phyloP scores from a whole-genome alignment of 2,888 invertebrate genomes.

The Sialis fuliginosa region DNA sequence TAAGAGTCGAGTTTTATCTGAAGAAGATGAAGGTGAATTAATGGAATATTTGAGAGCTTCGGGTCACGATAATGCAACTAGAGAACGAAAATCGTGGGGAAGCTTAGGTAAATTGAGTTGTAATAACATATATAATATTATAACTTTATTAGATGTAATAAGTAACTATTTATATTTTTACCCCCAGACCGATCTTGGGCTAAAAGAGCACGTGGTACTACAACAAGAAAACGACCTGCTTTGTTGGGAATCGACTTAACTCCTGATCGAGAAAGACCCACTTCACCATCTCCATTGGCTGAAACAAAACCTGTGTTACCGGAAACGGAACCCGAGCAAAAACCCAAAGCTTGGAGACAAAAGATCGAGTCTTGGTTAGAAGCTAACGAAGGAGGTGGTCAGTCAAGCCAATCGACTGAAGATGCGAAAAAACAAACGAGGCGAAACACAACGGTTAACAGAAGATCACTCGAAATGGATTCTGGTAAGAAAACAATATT shows the following conservation, averaged over 20 bases:
- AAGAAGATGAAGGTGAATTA: conserved; percentile 69
- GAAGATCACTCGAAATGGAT: conserved; percentile 70
- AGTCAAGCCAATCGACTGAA: conserved; percentile 52
- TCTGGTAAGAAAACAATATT: conserved; percentile 36
- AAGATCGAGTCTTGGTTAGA: conserved; percentile 86
- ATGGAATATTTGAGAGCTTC: conserved; percentile 70
- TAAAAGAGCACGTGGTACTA: conserved; percentile 53
- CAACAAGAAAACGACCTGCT: conserved; percentile 61
- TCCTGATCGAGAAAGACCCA: conserved; percentile 53
- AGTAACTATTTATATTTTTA: conserved; percentile 6
- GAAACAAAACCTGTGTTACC: conserved; percentile 33
- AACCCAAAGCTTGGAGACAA: conserved; percentile 63
- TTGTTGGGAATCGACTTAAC: conserved; percentile 53
- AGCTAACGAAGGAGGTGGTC: conserved; percentile 42
- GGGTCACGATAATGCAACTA: conserved; percentile 48
- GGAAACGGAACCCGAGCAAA: conserved; percentile 28
- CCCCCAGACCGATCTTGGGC: conserved; percentile 72
- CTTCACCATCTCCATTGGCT: conserved; percentile 42
- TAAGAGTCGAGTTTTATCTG: conserved; percentile 62
- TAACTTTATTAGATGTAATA: neutral
- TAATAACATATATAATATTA: too few species aligned
- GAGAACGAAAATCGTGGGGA: conserved; percentile 70
- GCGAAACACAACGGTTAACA: conserved; percentile 38
- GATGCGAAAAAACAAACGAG: conserved; percentile 46
- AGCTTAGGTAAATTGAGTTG: conserved; percentile 51